Conservation (phyloP, 1,140 invertebrate species). For the Wiebesia pumilae region DNA sequence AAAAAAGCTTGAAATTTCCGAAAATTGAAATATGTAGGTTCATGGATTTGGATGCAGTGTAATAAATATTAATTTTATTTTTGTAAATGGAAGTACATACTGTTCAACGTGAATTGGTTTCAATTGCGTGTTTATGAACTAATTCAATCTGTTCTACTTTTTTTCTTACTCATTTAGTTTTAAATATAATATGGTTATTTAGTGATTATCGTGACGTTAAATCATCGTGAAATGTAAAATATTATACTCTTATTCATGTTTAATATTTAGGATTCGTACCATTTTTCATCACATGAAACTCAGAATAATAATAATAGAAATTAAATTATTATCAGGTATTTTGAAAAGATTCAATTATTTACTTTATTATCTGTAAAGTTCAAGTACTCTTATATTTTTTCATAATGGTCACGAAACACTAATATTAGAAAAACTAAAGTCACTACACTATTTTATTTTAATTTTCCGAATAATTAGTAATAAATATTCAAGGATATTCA, state of each 20-base stretch:
- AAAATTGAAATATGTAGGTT: not conserved
- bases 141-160: not conserved
- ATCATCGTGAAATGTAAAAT: not conserved
- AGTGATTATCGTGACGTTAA: not conserved
- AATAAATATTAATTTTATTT: slow-evolving; percentile 56
- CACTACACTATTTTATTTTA: no score
- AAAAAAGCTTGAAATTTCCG: not conserved
- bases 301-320: not conserved
- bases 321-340: no score
- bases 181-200: not conserved
- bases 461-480: no score
- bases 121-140: slow-evolving; percentile 20
- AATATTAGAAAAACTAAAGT: no score
- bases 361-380: no score
- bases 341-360: no score
- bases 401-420: no score
- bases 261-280: not conserved
- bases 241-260: not conserved
- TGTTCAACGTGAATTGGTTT: slow-evolving; percentile 52
- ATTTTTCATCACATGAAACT: not conserved
- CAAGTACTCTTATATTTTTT: no score
- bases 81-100: slow-evolving; percentile 11
- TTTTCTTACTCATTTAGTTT: slow-evolving; percentile 8
- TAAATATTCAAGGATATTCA: no score
- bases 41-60: slow-evolving; percentile 1